These are phyloP conservation scores for Lemur catta DNA, from an alignment of 2,797 vertebrate genomes.

Conservation along the genomic window DNA sequence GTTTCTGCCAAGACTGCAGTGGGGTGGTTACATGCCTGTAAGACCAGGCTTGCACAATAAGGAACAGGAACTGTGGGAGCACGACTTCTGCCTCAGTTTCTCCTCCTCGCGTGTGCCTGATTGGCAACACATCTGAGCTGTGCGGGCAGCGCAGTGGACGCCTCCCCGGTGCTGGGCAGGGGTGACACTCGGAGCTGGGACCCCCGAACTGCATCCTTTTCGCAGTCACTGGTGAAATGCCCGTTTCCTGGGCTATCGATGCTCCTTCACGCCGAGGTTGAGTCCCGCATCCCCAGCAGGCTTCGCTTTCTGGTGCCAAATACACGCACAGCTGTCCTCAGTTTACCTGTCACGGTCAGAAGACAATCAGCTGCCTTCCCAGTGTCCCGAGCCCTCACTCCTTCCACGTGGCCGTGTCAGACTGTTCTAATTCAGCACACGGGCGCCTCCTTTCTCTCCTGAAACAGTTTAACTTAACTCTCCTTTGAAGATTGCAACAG, in stretches of 20 bases:
- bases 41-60: too few relatives aligned
- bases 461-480: background rate
- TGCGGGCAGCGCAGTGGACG: background rate
- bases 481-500: background rate
- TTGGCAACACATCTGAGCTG: background rate
- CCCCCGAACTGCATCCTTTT: too few relatives aligned
- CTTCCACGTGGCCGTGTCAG: background rate
- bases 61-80: background rate
- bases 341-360: too few relatives aligned
- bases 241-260: background rate
- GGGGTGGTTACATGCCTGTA: background rate
- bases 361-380: background rate
- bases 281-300: background rate
- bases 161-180: background rate
- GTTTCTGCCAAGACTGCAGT: background rate
- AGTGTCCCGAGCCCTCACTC: background rate
- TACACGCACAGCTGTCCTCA: fast-evolving
- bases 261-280: background rate
- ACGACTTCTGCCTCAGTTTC: background rate
- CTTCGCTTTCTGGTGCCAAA: background rate
- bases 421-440: background rate
- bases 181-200: too few relatives aligned
- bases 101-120: background rate
- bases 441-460: background rate
- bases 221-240: background rate